A percentile compares a stretch with the other conserved stretches of the same genome.
Conservation (phyloP, 2,797 vertebrate genomes). For the Hemibagrus guttatus region DNA sequence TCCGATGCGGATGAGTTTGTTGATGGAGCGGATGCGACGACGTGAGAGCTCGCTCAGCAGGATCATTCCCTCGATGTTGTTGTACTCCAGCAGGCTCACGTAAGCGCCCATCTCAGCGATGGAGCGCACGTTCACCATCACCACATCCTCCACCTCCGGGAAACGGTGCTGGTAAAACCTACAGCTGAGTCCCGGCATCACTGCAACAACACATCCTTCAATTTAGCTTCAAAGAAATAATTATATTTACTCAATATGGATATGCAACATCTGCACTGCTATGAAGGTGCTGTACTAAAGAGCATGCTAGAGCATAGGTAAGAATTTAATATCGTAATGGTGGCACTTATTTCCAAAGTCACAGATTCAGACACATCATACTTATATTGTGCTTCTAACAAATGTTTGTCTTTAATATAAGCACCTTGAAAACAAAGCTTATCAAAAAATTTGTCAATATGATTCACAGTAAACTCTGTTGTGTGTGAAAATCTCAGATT, state of each 20-base stretch:
- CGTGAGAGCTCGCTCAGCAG: conserved; percentile 95
- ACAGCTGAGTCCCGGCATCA: conserved; percentile 95
- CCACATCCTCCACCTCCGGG: conserved; percentile 98
- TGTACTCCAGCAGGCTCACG: conserved; percentile 96
- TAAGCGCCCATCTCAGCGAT: conserved; percentile 99
- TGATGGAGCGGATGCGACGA: conserved; percentile 96
- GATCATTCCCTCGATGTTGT: conserved; percentile 99
- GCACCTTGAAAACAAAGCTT: too few species aligned
- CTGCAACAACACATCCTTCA: conserved; percentile 49
- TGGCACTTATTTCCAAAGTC: too few species aligned
- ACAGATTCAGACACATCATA: too few species aligned
- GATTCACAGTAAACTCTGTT: too few species aligned
- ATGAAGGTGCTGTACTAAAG: neutral
- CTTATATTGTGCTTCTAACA: too few species aligned
- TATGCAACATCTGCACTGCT: neutral
- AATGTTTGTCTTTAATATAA: too few species aligned
- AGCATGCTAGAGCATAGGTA: neutral
- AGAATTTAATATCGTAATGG: neutral
- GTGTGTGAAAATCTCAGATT: too few species aligned
- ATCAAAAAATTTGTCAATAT: too few species aligned
- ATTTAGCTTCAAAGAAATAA: neutral
- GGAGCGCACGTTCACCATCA: conserved; percentile 98
- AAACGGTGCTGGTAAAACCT: conserved; percentile 98
- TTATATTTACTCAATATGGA: too few species aligned
- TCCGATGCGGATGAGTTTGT: conserved; percentile 98